These are phyloP conservation scores for Coptodon rendalli DNA, from an alignment of 2,113 vertebrate genomes.

Conservation along the genomic window DNA sequence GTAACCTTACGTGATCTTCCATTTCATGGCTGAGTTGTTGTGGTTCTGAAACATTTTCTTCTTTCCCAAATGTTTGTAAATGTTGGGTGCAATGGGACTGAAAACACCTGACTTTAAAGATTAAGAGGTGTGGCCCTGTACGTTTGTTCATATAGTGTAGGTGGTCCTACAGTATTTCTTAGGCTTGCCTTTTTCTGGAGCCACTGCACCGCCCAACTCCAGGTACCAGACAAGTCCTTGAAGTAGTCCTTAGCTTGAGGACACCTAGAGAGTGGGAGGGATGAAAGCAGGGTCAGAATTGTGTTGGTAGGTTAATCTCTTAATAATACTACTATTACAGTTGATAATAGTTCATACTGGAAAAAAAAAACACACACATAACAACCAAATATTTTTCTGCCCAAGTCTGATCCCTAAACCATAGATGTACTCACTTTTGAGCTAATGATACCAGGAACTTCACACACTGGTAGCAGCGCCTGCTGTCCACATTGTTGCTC, in stretches of 20 bases:
- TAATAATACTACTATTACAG: background rate
- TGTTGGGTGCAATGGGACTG: background rate
- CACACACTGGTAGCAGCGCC: conserved; percentile 98
- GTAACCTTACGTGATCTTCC: accelerated
- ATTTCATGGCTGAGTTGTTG: background rate
- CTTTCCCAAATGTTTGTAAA: background rate
- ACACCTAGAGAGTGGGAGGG: conserved; percentile 73
- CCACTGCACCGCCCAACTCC: conserved; percentile 99
- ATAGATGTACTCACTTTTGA: conserved; percentile 86
- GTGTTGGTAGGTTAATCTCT: background rate
- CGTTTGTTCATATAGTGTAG: background rate
- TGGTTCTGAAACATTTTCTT: background rate
- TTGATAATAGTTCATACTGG: background rate
- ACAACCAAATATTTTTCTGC: background rate
- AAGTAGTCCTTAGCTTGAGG: conserved; percentile 96
- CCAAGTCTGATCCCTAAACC: background rate
- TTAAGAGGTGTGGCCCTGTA: background rate
- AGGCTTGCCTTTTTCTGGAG: conserved; percentile 88
- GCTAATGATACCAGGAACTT: conserved; percentile 97
- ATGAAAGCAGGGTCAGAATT: background rate
- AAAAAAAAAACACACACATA: background rate
- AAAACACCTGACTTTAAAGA: background rate
- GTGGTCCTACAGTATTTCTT: background rate
- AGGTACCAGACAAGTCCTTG: conserved; percentile 95
- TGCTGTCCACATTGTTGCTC: conserved; percentile 96